A percentile compares a stretch with the other conserved stretches of the same genome.
These are phyloP conservation scores for Erpornis zantholeuca DNA, from an alignment of 2,113 vertebrate species.

Conservation along the genomic window DNA sequence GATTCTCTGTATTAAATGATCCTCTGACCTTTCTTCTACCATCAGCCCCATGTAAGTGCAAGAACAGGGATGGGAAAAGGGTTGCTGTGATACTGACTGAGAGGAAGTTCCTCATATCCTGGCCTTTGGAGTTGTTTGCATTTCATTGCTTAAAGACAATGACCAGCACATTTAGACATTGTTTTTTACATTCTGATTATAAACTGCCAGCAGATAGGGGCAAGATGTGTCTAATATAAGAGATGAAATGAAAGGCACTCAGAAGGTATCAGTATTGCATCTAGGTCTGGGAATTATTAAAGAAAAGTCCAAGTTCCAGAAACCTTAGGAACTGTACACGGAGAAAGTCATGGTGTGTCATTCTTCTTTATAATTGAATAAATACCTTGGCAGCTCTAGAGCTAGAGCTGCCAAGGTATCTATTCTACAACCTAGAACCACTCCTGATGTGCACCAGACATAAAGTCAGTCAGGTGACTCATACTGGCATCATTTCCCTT, in stretches of 20 bases:
- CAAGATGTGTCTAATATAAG: neutral
- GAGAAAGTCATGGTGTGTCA: neutral
- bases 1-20: neutral
- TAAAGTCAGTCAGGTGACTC: neutral
- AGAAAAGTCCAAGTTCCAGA: neutral
- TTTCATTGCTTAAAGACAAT: neutral
- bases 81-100: neutral
- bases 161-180: neutral
- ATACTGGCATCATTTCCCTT: neutral
- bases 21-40: neutral
- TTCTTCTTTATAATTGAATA: neutral
- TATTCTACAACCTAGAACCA: too few relatives aligned
- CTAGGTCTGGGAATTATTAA: neutral
- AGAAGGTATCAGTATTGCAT: neutral
- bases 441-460: fast-evolving
- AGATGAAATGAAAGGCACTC: neutral
- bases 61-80: neutral
- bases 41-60: neutral
- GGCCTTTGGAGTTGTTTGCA: neutral
- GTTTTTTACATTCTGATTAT: neutral
- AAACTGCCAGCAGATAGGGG: neutral
- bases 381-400: neutral
- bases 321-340: neutral
- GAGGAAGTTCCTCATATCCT: neutral
- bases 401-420: too few relatives aligned